Base-by-base conservation (phyloP, 2,797 vertebrate genomes). In the Acridotheres tristis region DNA sequence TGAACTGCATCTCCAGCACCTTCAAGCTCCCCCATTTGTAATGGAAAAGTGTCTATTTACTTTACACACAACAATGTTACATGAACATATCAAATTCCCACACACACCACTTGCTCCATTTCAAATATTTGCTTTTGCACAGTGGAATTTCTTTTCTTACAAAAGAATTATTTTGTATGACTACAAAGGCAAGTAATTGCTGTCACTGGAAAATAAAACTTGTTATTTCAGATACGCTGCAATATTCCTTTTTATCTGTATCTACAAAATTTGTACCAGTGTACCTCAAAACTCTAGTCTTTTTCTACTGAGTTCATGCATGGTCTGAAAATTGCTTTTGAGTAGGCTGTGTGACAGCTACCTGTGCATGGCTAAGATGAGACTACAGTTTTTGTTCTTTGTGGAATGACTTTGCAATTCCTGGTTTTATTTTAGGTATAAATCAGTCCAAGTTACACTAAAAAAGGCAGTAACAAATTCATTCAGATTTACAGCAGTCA, bases 41-140 rank as follows among this genome's bases (percentile, higher is more conserved):
- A 86, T 62, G 36, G 17, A 84, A 86, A 94, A 88, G 50, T 62
- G 51, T 40, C 42, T 78, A 38, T 89, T 84, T 88, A 74, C 43
- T 92, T 92, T 83, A 92, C 34, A 83, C 54, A 81, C 19, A 84
- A 58, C 26, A 66, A 17, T 30, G 59, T 84, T 90, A 72, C 73
- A 82, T 3, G 34, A 91, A 73, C 50, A 50, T 62, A 93, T 69
- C 82, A 71, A 78, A 91, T 95, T 91, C 77, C 29, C 76, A 2
- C 63, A 84, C 51, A 79, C 30, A 69, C 17, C 48, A 62, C 62
- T 92, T 69, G 69, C 25, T 96, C 87, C 94, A 86, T 88, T 88
- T 95, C 85, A 96, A 96, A 96, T 96, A 96, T 94, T 96, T 96
- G 66, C 82, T 94, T 82, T 95, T 0, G 0, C 62, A 76, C 45